Conservation (phyloP, 2,113 vertebrate species). For the Mesoclemmys tuberculata region DNA sequence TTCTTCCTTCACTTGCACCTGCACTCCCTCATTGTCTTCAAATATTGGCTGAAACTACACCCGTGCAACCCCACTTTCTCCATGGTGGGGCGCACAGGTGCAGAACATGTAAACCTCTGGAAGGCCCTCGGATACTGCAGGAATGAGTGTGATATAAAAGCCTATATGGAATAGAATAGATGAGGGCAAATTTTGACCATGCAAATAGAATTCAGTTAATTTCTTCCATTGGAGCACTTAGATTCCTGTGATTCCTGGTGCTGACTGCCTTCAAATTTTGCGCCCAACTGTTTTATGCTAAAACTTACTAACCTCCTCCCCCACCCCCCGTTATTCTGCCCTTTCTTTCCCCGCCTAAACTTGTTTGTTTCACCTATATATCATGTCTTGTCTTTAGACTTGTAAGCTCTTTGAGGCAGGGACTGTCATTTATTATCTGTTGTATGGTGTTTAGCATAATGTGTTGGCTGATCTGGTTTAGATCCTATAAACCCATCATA, state of each 20-base stretch:
- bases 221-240: neutral
- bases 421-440: neutral
- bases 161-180: neutral
- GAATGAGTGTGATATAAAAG: neutral
- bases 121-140: neutral
- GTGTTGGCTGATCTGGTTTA: slow-evolving; percentile 46
- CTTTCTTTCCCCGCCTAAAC: neutral
- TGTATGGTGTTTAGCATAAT: neutral
- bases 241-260: neutral
- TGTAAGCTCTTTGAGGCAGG: neutral
- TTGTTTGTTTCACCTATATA: neutral
- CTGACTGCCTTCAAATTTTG: neutral
- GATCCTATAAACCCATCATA: slow-evolving; percentile 62
- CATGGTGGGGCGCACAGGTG: neutral
- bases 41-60: neutral
- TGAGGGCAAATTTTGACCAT: neutral
- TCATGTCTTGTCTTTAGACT: neutral
- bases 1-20: neutral
- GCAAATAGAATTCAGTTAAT: neutral
- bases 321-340: neutral
- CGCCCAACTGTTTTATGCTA: neutral
- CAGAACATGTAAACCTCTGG: neutral
- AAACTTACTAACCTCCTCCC: neutral
- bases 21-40: neutral
- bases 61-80: neutral